A percentile compares a stretch with the other conserved stretches of the same genome.
These are phyloP conservation scores for Candidula unifasciata DNA, from an alignment of 2,888 invertebrate genomes.

Conservation along the genomic window DNA sequence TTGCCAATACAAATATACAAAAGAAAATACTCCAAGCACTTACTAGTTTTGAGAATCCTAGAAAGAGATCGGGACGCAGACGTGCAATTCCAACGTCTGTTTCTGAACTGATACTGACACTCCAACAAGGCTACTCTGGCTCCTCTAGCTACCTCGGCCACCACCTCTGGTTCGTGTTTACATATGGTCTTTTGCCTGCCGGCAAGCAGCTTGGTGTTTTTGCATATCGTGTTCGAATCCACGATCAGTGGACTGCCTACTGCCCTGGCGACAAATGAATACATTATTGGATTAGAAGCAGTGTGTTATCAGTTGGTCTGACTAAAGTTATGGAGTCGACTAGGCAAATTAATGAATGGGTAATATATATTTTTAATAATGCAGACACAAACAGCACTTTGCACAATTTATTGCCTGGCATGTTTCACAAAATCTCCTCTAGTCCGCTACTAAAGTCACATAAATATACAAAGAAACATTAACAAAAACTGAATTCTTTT, in stretches of 20 bases:
- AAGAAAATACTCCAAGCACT: slow-evolving; percentile 59
- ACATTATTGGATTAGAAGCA: background rate
- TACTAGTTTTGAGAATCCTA: slow-evolving; percentile 91
- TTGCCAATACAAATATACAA: no score
- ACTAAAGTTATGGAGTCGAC: background rate
- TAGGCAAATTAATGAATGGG: background rate
- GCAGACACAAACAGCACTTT: no score
- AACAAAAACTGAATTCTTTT: background rate
- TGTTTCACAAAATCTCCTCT: no score
- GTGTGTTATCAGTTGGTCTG: background rate
- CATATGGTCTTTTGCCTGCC: slow-evolving; percentile 83
- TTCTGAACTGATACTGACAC: slow-evolving; percentile 90
- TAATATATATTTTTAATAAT: no score
- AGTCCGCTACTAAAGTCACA: no score
- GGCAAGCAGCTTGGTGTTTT: slow-evolving; percentile 87
- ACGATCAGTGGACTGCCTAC: slow-evolving; percentile 88
- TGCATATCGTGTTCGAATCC: slow-evolving; percentile 92
- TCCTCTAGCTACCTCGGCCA: slow-evolving; percentile 90
- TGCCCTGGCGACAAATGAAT: slow-evolving; percentile 72
- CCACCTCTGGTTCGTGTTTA: slow-evolving; percentile 87
- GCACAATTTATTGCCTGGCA: no score
- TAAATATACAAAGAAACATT: no score
- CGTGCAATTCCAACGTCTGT: slow-evolving; percentile 92
- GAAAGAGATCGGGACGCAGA: slow-evolving; percentile 87
- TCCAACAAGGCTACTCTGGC: slow-evolving; percentile 84